Evolutionary conservation across 2,888 invertebrate genomes (phyloP), one percentile per base, ranked within the genome.

Genomic region (Hofmannophila pseudospretella): DNA sequence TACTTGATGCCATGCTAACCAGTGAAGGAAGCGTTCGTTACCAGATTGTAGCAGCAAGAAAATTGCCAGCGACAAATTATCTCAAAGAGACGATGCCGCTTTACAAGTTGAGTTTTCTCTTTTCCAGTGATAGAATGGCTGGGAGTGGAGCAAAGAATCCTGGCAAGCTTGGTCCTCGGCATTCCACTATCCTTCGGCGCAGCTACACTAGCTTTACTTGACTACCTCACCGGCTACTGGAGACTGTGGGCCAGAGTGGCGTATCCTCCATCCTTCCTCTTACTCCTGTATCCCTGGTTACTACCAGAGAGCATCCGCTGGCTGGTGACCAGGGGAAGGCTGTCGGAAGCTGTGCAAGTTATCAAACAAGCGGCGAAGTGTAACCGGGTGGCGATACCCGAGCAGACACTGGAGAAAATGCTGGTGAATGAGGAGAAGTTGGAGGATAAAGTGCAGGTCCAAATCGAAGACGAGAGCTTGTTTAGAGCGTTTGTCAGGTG

Each of bases 251-350:
- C 94, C 13, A 86, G 92, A 31, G 74, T 91, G 12, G 85, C 93
- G 7, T 95, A 94, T 58, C 86, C 89, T 0, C 95, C 94, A 0
- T 90, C 92, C 0, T 67, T 93, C 30, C 65, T 93, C 0, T 88
- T 93, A 22, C 67, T 95, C 26, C 71, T 89, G 10, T 93, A 93
- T 59, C 89, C 91, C 22, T 92, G 93, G 90, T 54, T 93, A 26
- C 73, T 93, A 32, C 93, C 93, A 0, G 93, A 94, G 78, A 93
- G 93, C 32, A 88, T 93, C 22, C 88, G 95, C 47, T 95, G 95
- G 95, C 85, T 94, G 22, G 67, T 93, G 8, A 90, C 91, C 3
- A 90, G 91, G 44, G 90, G 91, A 2, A 86, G 90, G 38, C 71
- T 88, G 32, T 74, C 89, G 1, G 89, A 91, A 41, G 93, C 93